Evolutionary conservation across 2,797 vertebrate genomes (phyloP), one percentile per base, ranked within the genome.

Genomic region (Takifugu ocellatus): DNA sequence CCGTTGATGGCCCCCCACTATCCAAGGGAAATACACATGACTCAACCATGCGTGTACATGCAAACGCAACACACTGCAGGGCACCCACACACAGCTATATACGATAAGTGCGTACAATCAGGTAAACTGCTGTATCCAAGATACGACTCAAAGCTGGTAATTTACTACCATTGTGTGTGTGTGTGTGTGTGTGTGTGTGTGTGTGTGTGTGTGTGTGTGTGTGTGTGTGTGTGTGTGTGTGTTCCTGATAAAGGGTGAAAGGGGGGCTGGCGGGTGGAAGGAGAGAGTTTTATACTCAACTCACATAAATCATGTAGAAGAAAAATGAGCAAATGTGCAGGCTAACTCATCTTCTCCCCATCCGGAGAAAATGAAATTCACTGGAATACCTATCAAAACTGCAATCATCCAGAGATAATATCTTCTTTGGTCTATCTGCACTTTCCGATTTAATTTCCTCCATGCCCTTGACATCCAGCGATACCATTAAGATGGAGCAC

Each of bases 371-470:
- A 99, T 99, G 96, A 99, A 98, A 99, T 98, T 96, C 96, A 95
- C 93, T 96, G 94, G 94, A 97, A 97, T 96, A 98, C 94, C 96
- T 96, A 99, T 98, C 96, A 98, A 96, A 97, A 95, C 94, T 92
- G 95, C 96, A 99, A 98, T 99, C 97, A 97, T 93, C 94, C 93
- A 94, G 94, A 96, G 96, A 98, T 98, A 98, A 97, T 98, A 97
- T 97, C 97, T 95, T 93, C 96, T 97, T 96, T 97, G 97, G 95
- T 99, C 97, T 96, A 98, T 97, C 95, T 96, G 96, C 95, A 97
- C 96, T 97, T 97, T 97, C 97, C 94, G 95, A 98, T 98, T 99
- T 99, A 96, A 99, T 99, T 99, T 99, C 96, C 95, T 96, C 94
- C 95, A 93, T 97, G 96, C 96, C 97, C 97, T 99, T 99, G 96